Conservation (phyloP, 2,113 vertebrate species). For the Morone chrysops region DNA sequence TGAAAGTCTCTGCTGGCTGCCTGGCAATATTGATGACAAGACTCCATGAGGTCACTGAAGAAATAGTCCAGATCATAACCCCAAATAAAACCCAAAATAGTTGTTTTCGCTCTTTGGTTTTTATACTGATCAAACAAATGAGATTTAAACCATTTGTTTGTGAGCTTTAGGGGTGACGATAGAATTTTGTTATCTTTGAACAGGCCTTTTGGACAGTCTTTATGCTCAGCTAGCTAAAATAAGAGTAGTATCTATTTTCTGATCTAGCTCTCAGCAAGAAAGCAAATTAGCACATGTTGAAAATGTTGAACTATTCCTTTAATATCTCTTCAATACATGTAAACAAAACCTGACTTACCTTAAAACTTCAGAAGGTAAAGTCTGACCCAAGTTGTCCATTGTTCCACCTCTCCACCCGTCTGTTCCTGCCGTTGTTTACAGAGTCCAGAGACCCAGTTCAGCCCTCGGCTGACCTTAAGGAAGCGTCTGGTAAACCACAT, state of each 20-base stretch:
- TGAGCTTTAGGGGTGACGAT: no score
- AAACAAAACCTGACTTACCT: neutral
- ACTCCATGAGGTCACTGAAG: neutral
- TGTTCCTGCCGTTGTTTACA: constrained; percentile 79
- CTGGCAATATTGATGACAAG: no score
- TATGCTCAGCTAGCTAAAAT: neutral
- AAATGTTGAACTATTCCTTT: neutral
- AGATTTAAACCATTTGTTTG: no score
- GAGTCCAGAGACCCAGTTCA: constrained; percentile 86
- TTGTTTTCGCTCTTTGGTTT: no score
- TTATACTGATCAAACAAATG: no score
- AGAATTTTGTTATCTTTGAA: neutral
- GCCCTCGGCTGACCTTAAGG: constrained; percentile 92
- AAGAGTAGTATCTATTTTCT: neutral
- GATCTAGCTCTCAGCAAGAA: neutral
- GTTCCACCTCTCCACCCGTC: constrained; percentile 50
- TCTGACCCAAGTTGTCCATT: constrained; percentile 17
- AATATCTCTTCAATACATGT: neutral
- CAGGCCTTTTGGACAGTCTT: neutral
- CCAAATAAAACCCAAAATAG: no score
- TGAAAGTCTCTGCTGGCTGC: no score
- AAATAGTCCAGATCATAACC: neutral
- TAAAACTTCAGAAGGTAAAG: neutral
- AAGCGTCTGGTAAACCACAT: constrained; percentile 97
- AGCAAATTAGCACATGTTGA: neutral